These are phyloP conservation scores for Anas platyrhynchos DNA, from an alignment of 2,113 vertebrate species.

Conservation along the genomic window DNA sequence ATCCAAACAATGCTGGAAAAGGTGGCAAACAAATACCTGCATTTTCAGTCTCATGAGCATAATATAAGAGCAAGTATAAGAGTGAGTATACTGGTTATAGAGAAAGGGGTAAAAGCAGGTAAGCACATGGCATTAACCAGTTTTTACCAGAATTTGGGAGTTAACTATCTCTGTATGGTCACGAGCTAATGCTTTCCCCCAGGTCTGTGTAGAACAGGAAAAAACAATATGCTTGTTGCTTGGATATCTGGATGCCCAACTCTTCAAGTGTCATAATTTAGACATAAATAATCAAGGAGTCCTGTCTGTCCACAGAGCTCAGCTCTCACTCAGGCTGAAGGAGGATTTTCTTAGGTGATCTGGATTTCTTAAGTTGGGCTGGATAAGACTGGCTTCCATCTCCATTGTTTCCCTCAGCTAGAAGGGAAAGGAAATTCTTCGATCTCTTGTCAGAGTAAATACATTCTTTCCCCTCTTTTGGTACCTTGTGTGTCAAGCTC, in stretches of 20 bases:
- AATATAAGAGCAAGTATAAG: background rate
- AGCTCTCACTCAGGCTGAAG: background rate
- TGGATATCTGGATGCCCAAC: background rate
- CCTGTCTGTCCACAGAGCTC: background rate
- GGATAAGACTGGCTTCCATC: background rate
- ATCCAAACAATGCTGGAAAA: background rate
- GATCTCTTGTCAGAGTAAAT: background rate
- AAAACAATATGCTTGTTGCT: background rate
- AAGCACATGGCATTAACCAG: background rate
- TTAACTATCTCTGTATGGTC: background rate
- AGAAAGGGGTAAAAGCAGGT: background rate
- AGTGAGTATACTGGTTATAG: accelerated
- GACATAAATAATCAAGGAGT: background rate
- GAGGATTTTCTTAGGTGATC: background rate
- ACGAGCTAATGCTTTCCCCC: background rate
- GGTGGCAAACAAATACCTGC: background rate
- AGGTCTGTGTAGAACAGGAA: background rate
- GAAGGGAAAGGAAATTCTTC: slow-evolving; percentile 26
- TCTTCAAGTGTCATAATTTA: background rate
- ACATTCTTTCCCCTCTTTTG: background rate
- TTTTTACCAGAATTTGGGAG: background rate
- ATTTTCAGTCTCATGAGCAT: background rate
- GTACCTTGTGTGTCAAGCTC: background rate
- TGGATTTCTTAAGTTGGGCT: background rate
- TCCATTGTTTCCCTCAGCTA: background rate